phyloP scores from a whole-genome alignment of 2,113 vertebrate species.

The Motacilla tschutschensis region DNA sequence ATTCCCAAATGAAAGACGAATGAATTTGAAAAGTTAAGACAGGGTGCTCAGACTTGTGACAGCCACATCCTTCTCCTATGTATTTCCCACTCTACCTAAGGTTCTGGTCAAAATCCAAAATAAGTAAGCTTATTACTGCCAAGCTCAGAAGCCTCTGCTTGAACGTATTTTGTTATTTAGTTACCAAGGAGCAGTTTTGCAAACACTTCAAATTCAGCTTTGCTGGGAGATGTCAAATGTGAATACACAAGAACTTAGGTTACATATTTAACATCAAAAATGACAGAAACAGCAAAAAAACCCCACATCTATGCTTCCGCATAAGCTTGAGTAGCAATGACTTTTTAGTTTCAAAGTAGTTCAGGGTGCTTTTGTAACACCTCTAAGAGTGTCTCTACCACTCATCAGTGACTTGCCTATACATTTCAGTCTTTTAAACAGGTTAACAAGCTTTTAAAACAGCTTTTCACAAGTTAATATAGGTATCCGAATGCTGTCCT shows the following conservation, averaged over 20 bases:
- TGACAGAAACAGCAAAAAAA: neutral
- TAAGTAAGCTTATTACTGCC: neutral
- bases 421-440: neutral
- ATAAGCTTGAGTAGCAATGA: neutral
- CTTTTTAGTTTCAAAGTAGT: neutral
- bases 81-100: neutral
- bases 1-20: neutral
- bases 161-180: neutral
- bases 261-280: neutral
- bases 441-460: neutral
- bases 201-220: neutral
- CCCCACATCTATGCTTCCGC: neutral
- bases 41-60: neutral
- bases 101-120: neutral
- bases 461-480: neutral
- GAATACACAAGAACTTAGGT: neutral
- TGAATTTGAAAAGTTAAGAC: neutral
- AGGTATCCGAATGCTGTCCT: neutral
- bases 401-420: neutral
- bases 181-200: neutral
- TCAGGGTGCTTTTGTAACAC: neutral
- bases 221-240: neutral
- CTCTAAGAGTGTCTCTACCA: neutral
- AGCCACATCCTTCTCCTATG: neutral
- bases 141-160: neutral